Evolutionary conservation across 2,888 invertebrate species (phyloP).

Genomic region (Cryptophagus acutangulus): DNA sequence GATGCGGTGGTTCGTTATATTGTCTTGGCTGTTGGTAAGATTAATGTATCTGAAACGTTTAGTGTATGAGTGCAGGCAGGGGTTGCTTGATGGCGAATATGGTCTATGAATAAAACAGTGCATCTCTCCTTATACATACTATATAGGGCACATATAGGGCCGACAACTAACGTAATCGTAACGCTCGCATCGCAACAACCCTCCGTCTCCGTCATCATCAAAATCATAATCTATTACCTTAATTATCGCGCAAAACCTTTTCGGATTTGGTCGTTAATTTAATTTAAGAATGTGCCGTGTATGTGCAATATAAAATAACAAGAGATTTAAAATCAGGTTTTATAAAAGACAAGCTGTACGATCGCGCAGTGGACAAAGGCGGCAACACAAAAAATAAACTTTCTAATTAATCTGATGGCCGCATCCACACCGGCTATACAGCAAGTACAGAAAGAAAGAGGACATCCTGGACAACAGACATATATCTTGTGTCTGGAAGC

Average conservation of each 20-base stretch:
- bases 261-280: too few relatives aligned
- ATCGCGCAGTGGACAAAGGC: constrained; percentile 26
- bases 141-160: too few relatives aligned
- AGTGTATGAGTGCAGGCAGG: constrained; percentile 20
- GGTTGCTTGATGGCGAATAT: constrained; percentile 28
- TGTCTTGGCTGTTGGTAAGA: constrained; percentile 25
- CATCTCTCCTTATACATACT: too few relatives aligned
- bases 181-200: too few relatives aligned
- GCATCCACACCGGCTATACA: constrained; percentile 24
- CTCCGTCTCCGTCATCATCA: too few relatives aligned
- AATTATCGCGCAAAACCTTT: too few relatives aligned
- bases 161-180: too few relatives aligned
- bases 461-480: constrained; percentile 36
- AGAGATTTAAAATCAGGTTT: constrained; percentile 9
- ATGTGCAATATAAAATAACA: too few relatives aligned
- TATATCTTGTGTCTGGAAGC: constrained; percentile 44
- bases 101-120: constrained; percentile 32
- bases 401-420: constrained; percentile 37
- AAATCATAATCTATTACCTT: too few relatives aligned
- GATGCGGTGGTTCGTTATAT: constrained; percentile 18
- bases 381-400: constrained; percentile 33
- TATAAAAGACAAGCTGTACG: constrained; percentile 17
- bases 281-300: too few relatives aligned
- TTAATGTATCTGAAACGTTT: constrained; percentile 34
- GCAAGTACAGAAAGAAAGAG: constrained; percentile 13